phyloP scores from a whole-genome alignment of 1,140 invertebrate species.

The Hyles euphorbiae region DNA sequence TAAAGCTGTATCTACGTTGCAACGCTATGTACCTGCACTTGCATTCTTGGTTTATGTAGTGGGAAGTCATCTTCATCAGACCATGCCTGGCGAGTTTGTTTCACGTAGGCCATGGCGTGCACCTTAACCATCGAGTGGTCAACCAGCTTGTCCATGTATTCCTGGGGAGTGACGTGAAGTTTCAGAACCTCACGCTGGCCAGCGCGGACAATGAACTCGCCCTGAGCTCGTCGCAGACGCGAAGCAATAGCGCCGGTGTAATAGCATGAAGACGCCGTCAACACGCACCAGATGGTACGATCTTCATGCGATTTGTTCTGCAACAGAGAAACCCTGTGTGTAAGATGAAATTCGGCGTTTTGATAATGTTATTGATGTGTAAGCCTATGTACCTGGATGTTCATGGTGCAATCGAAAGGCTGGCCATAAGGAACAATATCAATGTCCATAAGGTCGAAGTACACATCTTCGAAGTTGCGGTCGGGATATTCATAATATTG shows the following conservation, averaged over 20 bases:
- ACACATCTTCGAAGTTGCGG: conserved; percentile 77
- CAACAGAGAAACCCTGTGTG: conserved; percentile 7
- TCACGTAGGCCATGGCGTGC: conserved; percentile 80
- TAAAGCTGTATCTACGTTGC: background rate
- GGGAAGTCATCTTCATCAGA: conserved; percentile 83
- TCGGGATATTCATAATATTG: conserved; percentile 78
- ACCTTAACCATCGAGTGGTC: conserved; percentile 83
- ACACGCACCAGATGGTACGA: conserved; percentile 78
- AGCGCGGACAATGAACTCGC: conserved; percentile 76
- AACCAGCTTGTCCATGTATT: conserved; percentile 82
- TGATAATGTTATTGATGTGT: too few species aligned
- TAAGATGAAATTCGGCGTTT: too few species aligned
- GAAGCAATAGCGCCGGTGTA: conserved; percentile 83
- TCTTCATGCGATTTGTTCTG: conserved; percentile 80
- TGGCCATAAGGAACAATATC: conserved; percentile 81
- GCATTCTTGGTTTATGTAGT: conserved; percentile 78
- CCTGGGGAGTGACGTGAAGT: conserved; percentile 74
- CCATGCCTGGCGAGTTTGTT: conserved; percentile 82
- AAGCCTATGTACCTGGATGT: conserved; percentile 73
- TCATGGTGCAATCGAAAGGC: conserved; percentile 80
- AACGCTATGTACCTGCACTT: conserved; percentile 62
- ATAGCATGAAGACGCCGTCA: conserved; percentile 80
- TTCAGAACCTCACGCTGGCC: conserved; percentile 75
- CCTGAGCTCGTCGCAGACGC: conserved; percentile 79
- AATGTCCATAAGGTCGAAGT: conserved; percentile 82